Evolutionary conservation across 30 jellyfish, hydroid and myxozoan species (phyloP), one percentile per base, ranked within the genome.

Genomic region (Aurelia coerulea): DNA sequence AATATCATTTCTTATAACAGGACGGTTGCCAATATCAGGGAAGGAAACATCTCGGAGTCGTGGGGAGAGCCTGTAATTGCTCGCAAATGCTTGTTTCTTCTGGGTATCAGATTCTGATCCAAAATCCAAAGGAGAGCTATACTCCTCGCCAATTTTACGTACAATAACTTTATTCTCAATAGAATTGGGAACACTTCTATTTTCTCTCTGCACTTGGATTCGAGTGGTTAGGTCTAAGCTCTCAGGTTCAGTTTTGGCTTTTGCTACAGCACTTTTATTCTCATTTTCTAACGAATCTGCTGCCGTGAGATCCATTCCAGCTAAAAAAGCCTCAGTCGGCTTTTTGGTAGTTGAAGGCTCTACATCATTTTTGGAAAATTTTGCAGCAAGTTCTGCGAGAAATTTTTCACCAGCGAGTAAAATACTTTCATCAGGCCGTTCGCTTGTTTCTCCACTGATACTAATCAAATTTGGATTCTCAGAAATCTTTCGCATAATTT

Each of bases 371-470:
- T 88, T 81, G 3, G 91, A 79, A 52, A 88, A 73, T 71, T 90
- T 95, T 5, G 99, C 99, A 7, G 97, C 90, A 52, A 95, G 88
- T 18, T 95, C 96, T 62, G 96, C 99, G 6, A 95, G 80, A 56
- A 95, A 95, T 84, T 80, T 84, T 59, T 95, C 99, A 37, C 99
- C 99, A 23, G 99, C 99, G 19, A 86, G 81, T 76, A 95, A 59
- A 42, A 95, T 85, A 32, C 97, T 81, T 76, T 89, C 97, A 42
- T 95, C 98, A 4, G 94, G 63, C n/a, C 80, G 85, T 35, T 76
- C 96, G 12, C 74, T 37, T 4, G 97, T 77, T 14, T 79, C 66
- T 4, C 68, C 90, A 17, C 63, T 46, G 15, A 84, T 64, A 10
- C 74, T 46, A 4, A 46, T 46, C 14, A 46, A 46, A 32, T 18